These are phyloP conservation scores for Vannuccia rotundouncinata DNA, from an alignment of 2,888 invertebrate genomes.

Conservation along the genomic window DNA sequence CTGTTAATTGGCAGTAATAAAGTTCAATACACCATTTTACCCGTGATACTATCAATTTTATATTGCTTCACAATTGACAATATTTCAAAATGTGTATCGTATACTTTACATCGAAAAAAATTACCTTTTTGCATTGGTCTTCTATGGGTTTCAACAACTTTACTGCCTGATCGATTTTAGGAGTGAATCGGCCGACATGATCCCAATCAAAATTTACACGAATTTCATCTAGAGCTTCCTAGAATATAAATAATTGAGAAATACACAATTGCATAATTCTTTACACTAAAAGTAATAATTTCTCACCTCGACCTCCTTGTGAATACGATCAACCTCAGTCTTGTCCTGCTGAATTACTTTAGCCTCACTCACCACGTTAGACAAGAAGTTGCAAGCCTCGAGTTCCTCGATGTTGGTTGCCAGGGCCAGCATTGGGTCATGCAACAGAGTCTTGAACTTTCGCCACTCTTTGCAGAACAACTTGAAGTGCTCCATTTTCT, in stretches of 20 bases:
- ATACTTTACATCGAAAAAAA: not conserved
- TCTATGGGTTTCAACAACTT: not conserved
- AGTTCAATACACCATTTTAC: too few relatives aligned
- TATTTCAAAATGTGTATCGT: not conserved
- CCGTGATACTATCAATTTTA: too few relatives aligned
- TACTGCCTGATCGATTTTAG: not conserved
- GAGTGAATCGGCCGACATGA: not conserved
- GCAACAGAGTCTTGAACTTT: not conserved
- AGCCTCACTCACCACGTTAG: not conserved
- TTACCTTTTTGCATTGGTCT: not conserved
- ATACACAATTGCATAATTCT: not conserved
- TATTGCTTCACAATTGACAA: too few relatives aligned
- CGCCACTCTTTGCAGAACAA: not conserved
- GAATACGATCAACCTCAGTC: not conserved
- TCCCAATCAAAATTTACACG: not conserved
- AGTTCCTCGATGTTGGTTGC: not conserved
- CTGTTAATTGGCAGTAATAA: not conserved
- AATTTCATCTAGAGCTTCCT: not conserved
- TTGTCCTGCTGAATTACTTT: not conserved
- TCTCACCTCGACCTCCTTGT: not conserved
- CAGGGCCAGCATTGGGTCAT: not conserved
- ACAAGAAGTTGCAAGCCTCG: not conserved
- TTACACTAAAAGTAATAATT: not conserved
- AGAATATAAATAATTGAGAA: not conserved
- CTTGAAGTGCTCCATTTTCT: not conserved